Percentiles rank a stretch among this genome's conserved stretches.
Evolutionary conservation across 2,797 vertebrate species (phyloP).

Genomic region (Anolis apletophallus): DNA sequence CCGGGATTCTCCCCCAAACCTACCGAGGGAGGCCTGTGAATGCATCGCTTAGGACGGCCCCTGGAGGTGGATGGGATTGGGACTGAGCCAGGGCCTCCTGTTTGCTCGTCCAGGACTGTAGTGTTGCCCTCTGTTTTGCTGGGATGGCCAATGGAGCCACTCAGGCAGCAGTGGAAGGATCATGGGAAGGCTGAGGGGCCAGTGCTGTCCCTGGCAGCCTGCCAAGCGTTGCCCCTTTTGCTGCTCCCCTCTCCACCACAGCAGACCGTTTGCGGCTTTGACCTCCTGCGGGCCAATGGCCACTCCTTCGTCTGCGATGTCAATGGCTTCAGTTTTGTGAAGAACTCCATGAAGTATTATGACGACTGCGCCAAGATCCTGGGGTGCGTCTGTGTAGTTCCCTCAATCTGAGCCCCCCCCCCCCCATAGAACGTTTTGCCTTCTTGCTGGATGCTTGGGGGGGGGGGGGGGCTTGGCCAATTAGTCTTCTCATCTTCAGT

Average conservation of each 20-base stretch:
- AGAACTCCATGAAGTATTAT: conserved; percentile 99
- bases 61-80: no score
- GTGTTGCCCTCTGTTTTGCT: background rate
- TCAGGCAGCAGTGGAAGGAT: background rate
- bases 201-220: background rate
- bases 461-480: background rate
- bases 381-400: conserved; percentile 80
- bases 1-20: background rate
- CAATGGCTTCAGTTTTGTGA: conserved; percentile 99
- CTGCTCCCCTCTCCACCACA: conserved; percentile 69
- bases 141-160: background rate
- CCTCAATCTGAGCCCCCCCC: no score
- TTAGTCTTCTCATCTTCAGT: no score
- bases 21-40: no score
- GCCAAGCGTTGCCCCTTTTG: background rate
- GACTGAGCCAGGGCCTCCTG: no score
- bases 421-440: no score
- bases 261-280: conserved; percentile 99
- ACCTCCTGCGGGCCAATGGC: conserved; percentile 95
- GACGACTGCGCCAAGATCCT: conserved; percentile 99
- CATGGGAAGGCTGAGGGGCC: background rate
- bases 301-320: conserved; percentile 98
- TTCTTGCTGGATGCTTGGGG: background rate
- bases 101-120: no score
- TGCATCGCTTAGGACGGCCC: no score